phyloP scores from a whole-genome alignment of 1,140 invertebrate genomes.

The Penaeus chinensis region DNA sequence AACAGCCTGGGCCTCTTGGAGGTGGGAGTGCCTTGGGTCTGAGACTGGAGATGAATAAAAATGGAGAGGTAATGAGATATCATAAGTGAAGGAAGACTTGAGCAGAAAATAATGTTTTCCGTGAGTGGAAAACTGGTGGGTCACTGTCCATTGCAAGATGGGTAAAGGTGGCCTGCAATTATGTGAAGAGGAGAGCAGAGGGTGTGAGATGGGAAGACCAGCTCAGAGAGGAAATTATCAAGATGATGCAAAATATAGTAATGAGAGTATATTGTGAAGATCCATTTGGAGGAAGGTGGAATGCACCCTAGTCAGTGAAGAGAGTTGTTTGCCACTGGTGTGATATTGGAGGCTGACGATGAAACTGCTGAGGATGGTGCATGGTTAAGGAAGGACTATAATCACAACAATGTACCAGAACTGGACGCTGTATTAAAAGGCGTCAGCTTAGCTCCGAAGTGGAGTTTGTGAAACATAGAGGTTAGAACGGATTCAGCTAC shows the following conservation, averaged over 20 bases:
- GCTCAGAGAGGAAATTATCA: background rate
- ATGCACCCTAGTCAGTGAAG: too few species aligned
- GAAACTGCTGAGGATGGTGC: background rate
- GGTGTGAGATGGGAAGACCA: background rate
- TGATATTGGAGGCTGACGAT: background rate
- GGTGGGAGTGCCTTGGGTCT: background rate
- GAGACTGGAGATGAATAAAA: background rate
- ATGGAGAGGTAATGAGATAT: background rate
- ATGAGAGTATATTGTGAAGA: too few species aligned
- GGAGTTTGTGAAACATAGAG: background rate
- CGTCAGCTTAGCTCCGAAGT: too few species aligned
- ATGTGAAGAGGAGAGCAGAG: background rate
- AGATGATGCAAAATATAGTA: too few species aligned
- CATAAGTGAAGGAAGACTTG: background rate
- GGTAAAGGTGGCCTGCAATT: background rate
- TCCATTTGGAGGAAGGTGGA: too few species aligned
- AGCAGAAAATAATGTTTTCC: background rate
- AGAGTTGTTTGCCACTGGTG: too few species aligned
- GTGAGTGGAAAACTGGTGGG: background rate
- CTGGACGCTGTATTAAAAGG: slow-evolving; percentile 21
- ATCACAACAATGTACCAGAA: slow-evolving; percentile 13
- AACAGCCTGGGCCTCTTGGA: background rate
- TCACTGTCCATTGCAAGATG: background rate
- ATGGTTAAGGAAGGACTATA: slow-evolving; percentile 21
- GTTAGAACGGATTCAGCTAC: background rate